A percentile compares a stretch with the other conserved stretches of the same genome.
Evolutionary conservation across 2,888 invertebrate genomes (phyloP).

Genomic region (Eudasyphora cyanicolor): DNA sequence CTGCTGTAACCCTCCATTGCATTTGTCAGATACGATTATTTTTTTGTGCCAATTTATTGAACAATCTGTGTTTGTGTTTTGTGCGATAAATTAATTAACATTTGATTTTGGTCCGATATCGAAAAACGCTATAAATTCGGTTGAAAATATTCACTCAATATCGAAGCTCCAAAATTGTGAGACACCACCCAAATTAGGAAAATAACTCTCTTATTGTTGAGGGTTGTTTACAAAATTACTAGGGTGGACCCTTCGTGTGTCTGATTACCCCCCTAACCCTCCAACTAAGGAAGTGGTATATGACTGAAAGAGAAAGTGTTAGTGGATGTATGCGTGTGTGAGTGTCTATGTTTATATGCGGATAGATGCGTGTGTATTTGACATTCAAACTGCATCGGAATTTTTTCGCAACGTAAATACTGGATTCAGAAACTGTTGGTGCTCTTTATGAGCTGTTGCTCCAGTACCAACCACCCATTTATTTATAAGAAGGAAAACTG

Average conservation of each 20-base stretch:
- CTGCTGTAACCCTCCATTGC: background rate
- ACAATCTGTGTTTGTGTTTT: background rate
- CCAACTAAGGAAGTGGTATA: background rate
- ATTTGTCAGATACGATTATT: background rate
- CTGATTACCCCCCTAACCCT: constrained; percentile 1
- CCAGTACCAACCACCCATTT: constrained; percentile 37
- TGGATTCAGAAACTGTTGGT: background rate
- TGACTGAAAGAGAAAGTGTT: constrained; percentile 14
- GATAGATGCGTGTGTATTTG: constrained; percentile 26
- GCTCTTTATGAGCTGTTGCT: constrained; percentile 21
- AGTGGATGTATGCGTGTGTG: background rate
- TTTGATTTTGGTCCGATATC: background rate
- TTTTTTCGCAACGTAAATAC: constrained; percentile 30
- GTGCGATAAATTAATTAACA: background rate
- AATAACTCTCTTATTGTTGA: background rate
- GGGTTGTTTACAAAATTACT: constrained; percentile 38
- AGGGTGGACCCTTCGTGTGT: constrained; percentile 31
- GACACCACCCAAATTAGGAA: background rate
- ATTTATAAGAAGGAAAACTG: background rate
- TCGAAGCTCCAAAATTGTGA: background rate
- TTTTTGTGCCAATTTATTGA: background rate
- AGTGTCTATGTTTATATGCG: background rate
- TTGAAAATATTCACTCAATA: background rate
- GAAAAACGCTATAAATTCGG: background rate
- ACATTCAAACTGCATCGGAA: constrained; percentile 42